Evolutionary conservation across 1,140 invertebrate species (phyloP), one percentile per base, ranked within the genome.

Genomic region (Calliopsis andreniformis): DNA sequence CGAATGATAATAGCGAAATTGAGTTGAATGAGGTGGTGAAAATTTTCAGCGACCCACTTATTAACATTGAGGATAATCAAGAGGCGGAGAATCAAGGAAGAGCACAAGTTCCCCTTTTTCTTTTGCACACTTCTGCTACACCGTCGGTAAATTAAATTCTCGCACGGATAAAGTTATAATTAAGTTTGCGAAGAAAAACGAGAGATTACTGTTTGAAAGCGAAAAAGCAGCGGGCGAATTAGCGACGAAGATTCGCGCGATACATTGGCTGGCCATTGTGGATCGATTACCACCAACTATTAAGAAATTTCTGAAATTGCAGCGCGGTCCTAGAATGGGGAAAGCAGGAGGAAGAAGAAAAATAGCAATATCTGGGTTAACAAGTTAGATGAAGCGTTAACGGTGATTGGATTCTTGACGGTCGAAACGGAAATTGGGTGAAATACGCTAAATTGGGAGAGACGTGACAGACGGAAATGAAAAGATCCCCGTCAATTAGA

Each of bases 381-480:
- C 61, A 51, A 25, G 63, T 75, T 45, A 55, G 49, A 61, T 51
- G 70, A 61, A 66, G 30, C 58, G 53, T 58, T 55, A 62, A 67
- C 62, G 20, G 66, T 53, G 80, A 83, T 83, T 80, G 72, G 67
- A 79, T 83, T 66, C 64, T 82, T 67, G 76, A 51, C 80, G 69
- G 67, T 55, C 58, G 43, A 59, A 59, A 56, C 80, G 84, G 84
- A 86, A 86, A 86, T 86, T 85, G 84, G 76, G 62, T 45, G 84
- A 86, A 83, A 85, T 81, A 78, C 84, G 83, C 86, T 86, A 77
- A 81, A 86, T 79, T 62, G 61, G 62, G 32, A 64, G 43, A 30
- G 76, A 42, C 47, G 55, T 25, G 67, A 71, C 72, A 64, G 76
- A 23, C 75, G 84, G 84, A 86, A 86, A 86, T 85, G 84, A 85